These are phyloP conservation scores for Cynopterus sphinx DNA, from an alignment of 2,797 vertebrate species.

Conservation along the genomic window DNA sequence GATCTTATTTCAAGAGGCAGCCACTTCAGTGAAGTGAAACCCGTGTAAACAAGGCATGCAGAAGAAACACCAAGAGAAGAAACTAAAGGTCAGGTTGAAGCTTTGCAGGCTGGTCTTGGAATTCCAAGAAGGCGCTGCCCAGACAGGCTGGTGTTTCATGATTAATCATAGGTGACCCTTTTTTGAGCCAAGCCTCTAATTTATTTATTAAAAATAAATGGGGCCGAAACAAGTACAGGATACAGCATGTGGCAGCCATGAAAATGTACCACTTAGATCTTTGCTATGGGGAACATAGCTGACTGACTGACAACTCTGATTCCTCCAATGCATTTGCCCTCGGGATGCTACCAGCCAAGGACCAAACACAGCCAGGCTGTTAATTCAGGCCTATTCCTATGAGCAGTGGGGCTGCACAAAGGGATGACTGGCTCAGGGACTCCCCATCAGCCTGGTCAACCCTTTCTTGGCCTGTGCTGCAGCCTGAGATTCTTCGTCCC, in stretches of 20 bases:
- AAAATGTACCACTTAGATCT: background rate
- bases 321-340: background rate
- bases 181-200: background rate
- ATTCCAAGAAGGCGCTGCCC: background rate
- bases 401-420: background rate
- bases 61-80: background rate
- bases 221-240: background rate
- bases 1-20: background rate
- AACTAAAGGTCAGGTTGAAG: background rate
- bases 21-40: background rate
- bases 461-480: background rate
- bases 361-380: background rate
- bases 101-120: background rate
- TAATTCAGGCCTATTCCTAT: background rate
- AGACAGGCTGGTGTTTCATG: background rate
- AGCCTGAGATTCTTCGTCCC: background rate
- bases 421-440: background rate
- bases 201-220: background rate
- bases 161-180: background rate
- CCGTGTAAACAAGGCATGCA: background rate
- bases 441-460: background rate
- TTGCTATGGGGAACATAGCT: background rate
- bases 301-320: background rate
- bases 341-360: background rate
- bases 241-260: background rate